Evolutionary conservation across 1,140 invertebrate species (phyloP).

Genomic region (Carposina sasakii): DNA sequence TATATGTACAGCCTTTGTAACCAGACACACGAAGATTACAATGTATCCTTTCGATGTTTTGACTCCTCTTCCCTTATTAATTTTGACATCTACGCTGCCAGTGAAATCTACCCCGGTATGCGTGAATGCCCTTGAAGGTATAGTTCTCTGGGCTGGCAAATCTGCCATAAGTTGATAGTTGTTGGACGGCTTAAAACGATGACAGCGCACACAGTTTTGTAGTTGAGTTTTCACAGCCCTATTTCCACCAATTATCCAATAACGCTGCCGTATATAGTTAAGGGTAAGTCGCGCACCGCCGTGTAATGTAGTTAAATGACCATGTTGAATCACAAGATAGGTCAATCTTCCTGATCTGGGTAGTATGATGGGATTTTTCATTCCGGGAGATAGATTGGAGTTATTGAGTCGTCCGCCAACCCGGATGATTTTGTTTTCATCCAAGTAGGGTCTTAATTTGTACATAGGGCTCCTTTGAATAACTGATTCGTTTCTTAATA

Average conservation of each 20-base stretch:
- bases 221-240: slow-evolving; percentile 19
- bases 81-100: neutral
- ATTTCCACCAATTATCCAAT: slow-evolving; percentile 32
- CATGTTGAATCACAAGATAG: slow-evolving; percentile 15
- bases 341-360: slow-evolving; percentile 10
- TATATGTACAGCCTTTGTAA: slow-evolving; percentile 7
- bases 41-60: slow-evolving; percentile 36
- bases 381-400: slow-evolving; percentile 1
- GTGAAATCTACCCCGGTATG: neutral
- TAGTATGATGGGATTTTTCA: slow-evolving; percentile 23
- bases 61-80: neutral
- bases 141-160: neutral
- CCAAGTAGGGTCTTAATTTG: slow-evolving; percentile 26
- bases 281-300: slow-evolving; percentile 28
- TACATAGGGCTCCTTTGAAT: slow-evolving; percentile 14
- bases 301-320: slow-evolving; percentile 31
- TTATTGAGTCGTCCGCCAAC: slow-evolving; percentile 29
- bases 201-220: slow-evolving; percentile 16
- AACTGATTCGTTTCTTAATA: slow-evolving; percentile 6
- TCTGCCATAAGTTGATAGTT: slow-evolving; percentile 1
- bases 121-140: neutral
- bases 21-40: slow-evolving; percentile 15
- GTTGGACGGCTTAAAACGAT: slow-evolving; percentile 17
- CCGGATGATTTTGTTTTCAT: slow-evolving; percentile 24
- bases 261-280: slow-evolving; percentile 23